Evolutionary conservation across 2,888 invertebrate genomes (phyloP).

Genomic region (Bibio marci): DNA sequence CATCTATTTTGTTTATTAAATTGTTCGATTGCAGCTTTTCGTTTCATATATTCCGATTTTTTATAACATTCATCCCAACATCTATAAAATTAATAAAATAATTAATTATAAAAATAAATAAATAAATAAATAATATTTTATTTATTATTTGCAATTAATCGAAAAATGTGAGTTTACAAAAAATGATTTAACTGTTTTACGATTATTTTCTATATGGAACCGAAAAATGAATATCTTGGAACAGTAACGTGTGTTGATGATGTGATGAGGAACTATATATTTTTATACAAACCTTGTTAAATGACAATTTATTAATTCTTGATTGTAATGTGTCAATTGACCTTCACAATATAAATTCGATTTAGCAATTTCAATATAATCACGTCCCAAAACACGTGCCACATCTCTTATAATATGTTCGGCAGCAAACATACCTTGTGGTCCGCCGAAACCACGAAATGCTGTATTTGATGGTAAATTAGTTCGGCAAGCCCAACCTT

Average conservation of each 20-base stretch:
- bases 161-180: not conserved
- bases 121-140: not conserved
- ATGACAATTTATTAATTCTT: conserved; percentile 54
- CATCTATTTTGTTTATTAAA: conserved; percentile 69
- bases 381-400: conserved; percentile 48
- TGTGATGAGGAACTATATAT: too few species aligned
- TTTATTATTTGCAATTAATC: not conserved
- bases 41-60: conserved; percentile 43
- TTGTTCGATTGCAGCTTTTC: conserved; percentile 37
- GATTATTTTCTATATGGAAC: too few species aligned
- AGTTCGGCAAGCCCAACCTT: conserved; percentile 64
- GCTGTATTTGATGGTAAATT: conserved; percentile 87
- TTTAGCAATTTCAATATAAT: conserved; percentile 43
- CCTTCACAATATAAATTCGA: conserved; percentile 70
- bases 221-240: too few species aligned
- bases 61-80: conserved; percentile 68
- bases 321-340: conserved; percentile 59
- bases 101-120: not conserved
- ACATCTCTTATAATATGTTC: conserved; percentile 65
- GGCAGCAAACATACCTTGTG: conserved; percentile 76
- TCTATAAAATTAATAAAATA: conserved; percentile 16
- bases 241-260: too few species aligned
- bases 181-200: too few species aligned
- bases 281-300: conserved; percentile 35
- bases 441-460: conserved; percentile 82